Percentiles rank a stretch among this genome's conserved stretches.
Conservation (phyloP, 2,888 invertebrate species). For the Noctua janthe region DNA sequence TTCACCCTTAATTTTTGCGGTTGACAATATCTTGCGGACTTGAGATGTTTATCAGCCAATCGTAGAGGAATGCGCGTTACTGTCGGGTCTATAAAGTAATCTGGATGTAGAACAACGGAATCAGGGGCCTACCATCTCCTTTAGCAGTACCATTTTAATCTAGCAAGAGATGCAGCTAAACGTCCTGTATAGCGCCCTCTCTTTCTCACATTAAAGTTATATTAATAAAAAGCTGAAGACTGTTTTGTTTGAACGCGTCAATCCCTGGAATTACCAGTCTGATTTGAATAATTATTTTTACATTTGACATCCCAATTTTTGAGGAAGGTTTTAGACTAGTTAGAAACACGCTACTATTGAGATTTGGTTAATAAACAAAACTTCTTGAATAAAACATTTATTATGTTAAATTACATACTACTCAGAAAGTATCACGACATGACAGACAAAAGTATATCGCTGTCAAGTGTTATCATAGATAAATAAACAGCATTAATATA, state of each 20-base stretch:
- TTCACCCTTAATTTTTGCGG: slow-evolving; percentile 58
- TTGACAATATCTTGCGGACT: slow-evolving; percentile 36
- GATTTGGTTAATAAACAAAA: no score
- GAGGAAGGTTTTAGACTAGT: background rate
- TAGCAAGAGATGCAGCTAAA: background rate
- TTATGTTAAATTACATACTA: no score
- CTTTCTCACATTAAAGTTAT: background rate
- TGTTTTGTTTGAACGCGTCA: background rate
- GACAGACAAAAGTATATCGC: no score
- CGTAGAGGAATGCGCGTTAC: slow-evolving; percentile 41
- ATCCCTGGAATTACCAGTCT: background rate
- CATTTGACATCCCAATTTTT: background rate
- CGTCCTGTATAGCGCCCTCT: background rate
- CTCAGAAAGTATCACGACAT: no score
- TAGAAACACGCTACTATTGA: background rate
- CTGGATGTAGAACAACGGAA: slow-evolving; percentile 60
- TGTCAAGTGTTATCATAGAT: no score
- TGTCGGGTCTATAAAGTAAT: slow-evolving; percentile 55
- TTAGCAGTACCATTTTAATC: background rate
- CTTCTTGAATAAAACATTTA: no score
- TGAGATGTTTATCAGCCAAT: slow-evolving; percentile 53
- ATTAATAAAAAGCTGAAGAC: background rate
- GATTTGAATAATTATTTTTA: background rate
- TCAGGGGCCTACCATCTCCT: slow-evolving; percentile 6
- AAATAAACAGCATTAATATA: no score